These are phyloP conservation scores for Drosophila sp. DNA, from an alignment of 1,140 invertebrate species.

Conservation along the genomic window DNA sequence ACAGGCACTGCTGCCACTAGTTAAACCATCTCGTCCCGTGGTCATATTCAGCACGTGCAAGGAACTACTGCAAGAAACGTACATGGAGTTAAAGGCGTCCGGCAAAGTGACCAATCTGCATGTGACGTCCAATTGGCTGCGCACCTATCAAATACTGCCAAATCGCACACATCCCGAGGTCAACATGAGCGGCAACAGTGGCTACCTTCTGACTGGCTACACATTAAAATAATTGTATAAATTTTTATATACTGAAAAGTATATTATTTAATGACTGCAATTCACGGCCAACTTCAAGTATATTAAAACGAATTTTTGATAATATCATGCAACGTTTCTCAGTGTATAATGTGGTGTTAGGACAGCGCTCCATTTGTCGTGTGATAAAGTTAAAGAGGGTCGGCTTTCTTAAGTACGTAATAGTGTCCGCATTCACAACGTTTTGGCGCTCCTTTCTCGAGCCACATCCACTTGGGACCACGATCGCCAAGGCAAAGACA, in stretches of 20 bases:
- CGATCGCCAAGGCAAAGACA: constrained; percentile 97
- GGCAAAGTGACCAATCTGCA: constrained; percentile 90
- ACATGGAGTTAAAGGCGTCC: constrained; percentile 89
- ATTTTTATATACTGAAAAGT: neutral
- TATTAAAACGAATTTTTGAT: constrained; percentile 40
- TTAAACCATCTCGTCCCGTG: constrained; percentile 92
- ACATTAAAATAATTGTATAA: constrained; percentile 77
- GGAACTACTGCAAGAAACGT: constrained; percentile 93
- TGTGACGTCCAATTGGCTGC: constrained; percentile 93
- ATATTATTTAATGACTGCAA: constrained; percentile 7
- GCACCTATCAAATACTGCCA: constrained; percentile 95
- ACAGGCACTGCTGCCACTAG: constrained; percentile 89
- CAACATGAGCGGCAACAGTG: constrained; percentile 90
- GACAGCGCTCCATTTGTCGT: constrained; percentile 34
- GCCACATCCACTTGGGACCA: constrained; percentile 95
- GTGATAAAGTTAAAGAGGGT: constrained; percentile 85
- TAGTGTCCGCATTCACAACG: constrained; percentile 97
- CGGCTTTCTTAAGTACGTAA: constrained; percentile 93
- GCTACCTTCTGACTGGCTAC: constrained; percentile 90
- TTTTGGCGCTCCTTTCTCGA: constrained; percentile 93
- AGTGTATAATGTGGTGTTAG: neutral
- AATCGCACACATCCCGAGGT: constrained; percentile 94
- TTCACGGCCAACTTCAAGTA: neutral
- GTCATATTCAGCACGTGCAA: constrained; percentile 92
- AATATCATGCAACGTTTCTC: constrained; percentile 72